These are phyloP conservation scores for Rhabditophanes sp. DNA, from an alignment of 2,888 invertebrate genomes.

Conservation along the genomic window DNA sequence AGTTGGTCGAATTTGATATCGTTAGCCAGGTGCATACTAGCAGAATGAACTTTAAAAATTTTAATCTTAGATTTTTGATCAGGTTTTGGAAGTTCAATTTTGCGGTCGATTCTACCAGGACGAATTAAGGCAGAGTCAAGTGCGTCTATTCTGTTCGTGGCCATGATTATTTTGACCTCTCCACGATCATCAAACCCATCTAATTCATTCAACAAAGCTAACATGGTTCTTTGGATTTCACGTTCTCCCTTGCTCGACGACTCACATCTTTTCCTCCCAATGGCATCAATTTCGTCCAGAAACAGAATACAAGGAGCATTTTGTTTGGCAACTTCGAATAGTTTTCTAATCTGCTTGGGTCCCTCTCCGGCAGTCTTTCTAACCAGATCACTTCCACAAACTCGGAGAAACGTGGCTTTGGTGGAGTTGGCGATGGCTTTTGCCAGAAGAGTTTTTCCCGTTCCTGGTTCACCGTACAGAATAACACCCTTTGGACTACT, in stretches of 20 bases:
- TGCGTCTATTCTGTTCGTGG: conserved; percentile 91
- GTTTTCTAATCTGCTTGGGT: conserved; percentile 74
- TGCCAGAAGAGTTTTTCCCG: conserved; percentile 58
- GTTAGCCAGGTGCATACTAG: conserved; percentile 20
- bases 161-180: conserved; percentile 91
- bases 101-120: conserved; percentile 92
- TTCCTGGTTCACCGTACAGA: conserved; percentile 88
- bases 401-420: conserved; percentile 87
- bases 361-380: conserved; percentile 94
- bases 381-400: conserved; percentile 95
- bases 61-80: conserved; percentile 92
- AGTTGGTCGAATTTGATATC: conserved; percentile 19
- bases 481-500: conserved; percentile 98
- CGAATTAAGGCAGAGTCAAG: conserved; percentile 92
- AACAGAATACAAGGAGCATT: conserved; percentile 68
- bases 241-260: conserved; percentile 59
- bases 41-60: conserved; percentile 11
- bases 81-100: conserved; percentile 65
- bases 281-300: conserved; percentile 97
- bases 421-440: conserved; percentile 99
- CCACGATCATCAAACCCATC: conserved; percentile 92
- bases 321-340: conserved; percentile 36
- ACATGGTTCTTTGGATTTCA: conserved; percentile 96
- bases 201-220: conserved; percentile 87
- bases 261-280: conserved; percentile 86